Evolutionary conservation across 2,888 invertebrate species (phyloP), one percentile per base, ranked within the genome.

Genomic region (Synergus gifuensis): DNA sequence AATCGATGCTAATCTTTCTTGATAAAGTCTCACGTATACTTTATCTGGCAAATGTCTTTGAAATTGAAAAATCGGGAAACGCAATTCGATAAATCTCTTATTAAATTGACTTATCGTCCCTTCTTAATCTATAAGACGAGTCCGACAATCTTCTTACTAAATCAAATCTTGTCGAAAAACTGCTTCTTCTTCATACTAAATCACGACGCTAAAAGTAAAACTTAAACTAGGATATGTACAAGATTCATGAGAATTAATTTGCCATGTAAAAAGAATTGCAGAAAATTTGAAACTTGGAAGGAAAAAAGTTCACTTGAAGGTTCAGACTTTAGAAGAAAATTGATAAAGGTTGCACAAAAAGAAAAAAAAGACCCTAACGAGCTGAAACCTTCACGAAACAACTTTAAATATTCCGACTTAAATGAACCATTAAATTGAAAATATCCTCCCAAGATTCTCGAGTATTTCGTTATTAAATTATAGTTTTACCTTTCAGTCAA

Each of bases 61-160:
- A 73, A 54, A 54, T 73, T 73, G 49, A 36, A 73, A 73, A 73
- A 36, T 73, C 73, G 54, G 54, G 54, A 73, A 62, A 73, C 40
- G 54, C 40, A 73, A 73, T 73, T 73, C 73, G 54, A 73, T 58
- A 73, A 73, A 54, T 73, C 73, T 73, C 36, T 11, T 58, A 73
- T 73, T 73, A 73, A 58, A 54, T 73, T n/a, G 54, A 40, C 49
- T 3, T 54, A n/a, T 73, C n/a, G 11, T 73, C n/a, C 8, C n/a
- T 46, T 54, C 36, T 54, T 58, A 11, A 12, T 73, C 22, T 16
- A 7, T n/a, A 73, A 73, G 36, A 58, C 11, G 54, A 73, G n/a
- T 73, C 54, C 36, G 40, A 54, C 40, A 73, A 73, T 73, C 40
- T 73, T 40, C 73, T 73, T 73, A 54, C 36, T 46, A n/a, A 54